Evolutionary conservation across 1,140 invertebrate genomes (phyloP), one percentile per base, ranked within the genome.

Genomic region (Zaprionus ghesquierei): DNA sequence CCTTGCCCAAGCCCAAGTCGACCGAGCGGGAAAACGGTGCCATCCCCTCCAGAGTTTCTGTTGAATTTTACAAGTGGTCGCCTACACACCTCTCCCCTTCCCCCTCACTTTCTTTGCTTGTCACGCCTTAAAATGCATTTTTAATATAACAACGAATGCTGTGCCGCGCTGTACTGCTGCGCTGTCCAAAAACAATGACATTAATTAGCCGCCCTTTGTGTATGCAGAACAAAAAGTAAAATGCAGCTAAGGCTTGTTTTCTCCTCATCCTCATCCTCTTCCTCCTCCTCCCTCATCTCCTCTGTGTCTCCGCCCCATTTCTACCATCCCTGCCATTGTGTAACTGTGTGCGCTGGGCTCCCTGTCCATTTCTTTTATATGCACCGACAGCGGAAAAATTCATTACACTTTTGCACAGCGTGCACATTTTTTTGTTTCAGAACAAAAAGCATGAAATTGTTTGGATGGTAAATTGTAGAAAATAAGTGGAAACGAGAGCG

Each of bases 151-250:
- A 81, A 38, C 81, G 77, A 73, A 85, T 74, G 69, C 49, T 69
- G 74, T 18, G 74, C 79, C 79, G 69, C 65, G 65, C 51, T 69
- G 69, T 20, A 65, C 84, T 82, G 75, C 51, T 65, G 74, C 23
- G 73, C 84, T 82, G 75, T 89, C 73, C 68, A 79, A 81, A 70
- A 89, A 87, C 82, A 87, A 87, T 87, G 79, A 89, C 79, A 87
- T 87, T 87, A 87, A 87, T 87, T 87, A 87, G 82, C 75, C 68
- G 65, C 72, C 76, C 76, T 89, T 89, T 76, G 79, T 82, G 64
- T 82, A 66, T 72, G 64, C 56, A 41, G 75, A 75, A 81, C 82
- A 87, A 85, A 87, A 87, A 77, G 62, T 53, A 63, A 54, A 84
- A 72, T 89, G 75, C 69, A 89, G 75, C 68, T 60, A 69, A 59